Conservation (phyloP, 2,888 invertebrate species). For the Phorcus lineatus region DNA sequence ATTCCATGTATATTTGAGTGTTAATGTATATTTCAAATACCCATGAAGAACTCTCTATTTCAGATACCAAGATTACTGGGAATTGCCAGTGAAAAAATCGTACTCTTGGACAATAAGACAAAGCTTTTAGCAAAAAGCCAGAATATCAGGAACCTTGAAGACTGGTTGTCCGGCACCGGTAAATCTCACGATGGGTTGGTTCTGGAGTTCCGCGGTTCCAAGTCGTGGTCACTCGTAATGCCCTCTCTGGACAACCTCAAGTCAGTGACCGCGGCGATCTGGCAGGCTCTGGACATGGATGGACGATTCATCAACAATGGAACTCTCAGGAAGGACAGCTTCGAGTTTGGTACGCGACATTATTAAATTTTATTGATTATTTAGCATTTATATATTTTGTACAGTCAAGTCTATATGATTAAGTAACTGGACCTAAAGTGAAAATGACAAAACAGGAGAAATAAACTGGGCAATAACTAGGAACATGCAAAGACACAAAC, state of each 20-base stretch:
- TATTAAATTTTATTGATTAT: no score
- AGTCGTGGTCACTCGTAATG: conserved; percentile 77
- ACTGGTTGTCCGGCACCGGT: conserved; percentile 81
- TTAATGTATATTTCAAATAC: no score
- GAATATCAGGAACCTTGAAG: conserved; percentile 78
- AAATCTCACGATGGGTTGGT: conserved; percentile 80
- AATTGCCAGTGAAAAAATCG: conserved; percentile 79
- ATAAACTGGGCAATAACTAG: no score
- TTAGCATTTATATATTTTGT: no score
- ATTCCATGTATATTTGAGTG: no score
- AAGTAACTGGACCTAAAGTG: no score
- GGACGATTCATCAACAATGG: conserved; percentile 66
- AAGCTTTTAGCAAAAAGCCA: conserved; percentile 79
- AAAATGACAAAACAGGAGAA: no score
- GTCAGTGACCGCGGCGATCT: conserved; percentile 79
- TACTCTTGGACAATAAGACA: conserved; percentile 80
- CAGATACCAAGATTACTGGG: conserved; percentile 80
- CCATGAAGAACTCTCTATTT: background rate
- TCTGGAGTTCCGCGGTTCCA: conserved; percentile 80
- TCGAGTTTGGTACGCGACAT: conserved; percentile 64
- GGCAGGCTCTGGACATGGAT: conserved; percentile 81
- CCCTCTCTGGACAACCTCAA: conserved; percentile 77
- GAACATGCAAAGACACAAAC: no score
- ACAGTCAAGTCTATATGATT: no score
- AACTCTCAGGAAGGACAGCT: conserved; percentile 64